Base-by-base conservation (phyloP, 1,140 invertebrate species). In the Trigoniulus corallinus region DNA sequence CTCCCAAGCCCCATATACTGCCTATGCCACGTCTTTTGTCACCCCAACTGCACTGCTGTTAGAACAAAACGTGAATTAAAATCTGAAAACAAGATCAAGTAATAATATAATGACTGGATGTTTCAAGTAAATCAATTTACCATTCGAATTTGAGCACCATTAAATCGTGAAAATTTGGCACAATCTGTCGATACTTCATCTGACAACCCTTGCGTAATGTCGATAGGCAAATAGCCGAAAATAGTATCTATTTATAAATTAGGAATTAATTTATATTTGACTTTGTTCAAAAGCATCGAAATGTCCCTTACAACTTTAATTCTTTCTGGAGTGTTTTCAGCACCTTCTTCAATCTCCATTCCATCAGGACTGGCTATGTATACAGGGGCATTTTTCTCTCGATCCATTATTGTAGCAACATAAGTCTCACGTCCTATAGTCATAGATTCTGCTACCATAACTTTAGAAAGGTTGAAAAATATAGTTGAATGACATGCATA, bases 361-460 rank as follows among this genome's bases (percentile, higher is more conserved):
- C 93, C 93, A 54, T 92, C 92, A 57, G 88, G 87, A 43, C 87
- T 91, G n/a, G 86, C 87, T 57, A 96, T 84, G 39, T 94, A 68
- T 13, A 94, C 87, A 34, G 91, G 89, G 21, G n/a, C n/a, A n/a
- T n/a, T n/a, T n/a, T n/a, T n/a, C n/a, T n/a, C n/a, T n/a, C n/a
- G n/a, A n/a, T n/a, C n/a, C n/a, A n/a, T n/a, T n/a, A n/a, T n/a
- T n/a, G n/a, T n/a, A n/a, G n/a, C n/a, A n/a, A n/a, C n/a, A n/a
- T n/a, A n/a, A n/a, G n/a, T n/a, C n/a, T n/a, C n/a, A n/a, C n/a
- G n/a, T n/a, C n/a, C n/a, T n/a, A 99, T 98, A 64, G 94, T 82
- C 1, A 98, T 81, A 57, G 93, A 96, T 64, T 98, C 89, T 15
- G 94, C 95, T 52, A 99, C 81, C 94, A 98, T 98, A 2, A 98